These are phyloP conservation scores for Heliopora coerulea DNA, from an alignment of 92 coral and sea anemone species.

Conservation along the genomic window DNA sequence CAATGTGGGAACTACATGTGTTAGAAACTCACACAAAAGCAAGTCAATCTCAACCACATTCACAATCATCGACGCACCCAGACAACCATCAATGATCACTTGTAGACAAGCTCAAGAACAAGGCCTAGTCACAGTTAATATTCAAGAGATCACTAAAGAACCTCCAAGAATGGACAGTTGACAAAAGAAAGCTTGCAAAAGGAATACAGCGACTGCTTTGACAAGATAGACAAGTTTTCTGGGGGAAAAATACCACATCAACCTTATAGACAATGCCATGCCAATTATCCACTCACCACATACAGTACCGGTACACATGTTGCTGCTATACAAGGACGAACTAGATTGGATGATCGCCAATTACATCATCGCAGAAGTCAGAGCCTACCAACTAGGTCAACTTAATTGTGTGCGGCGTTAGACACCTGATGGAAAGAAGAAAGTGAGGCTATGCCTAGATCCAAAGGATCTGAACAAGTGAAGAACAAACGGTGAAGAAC, in stretches of 20 bases:
- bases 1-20: too few relatives aligned
- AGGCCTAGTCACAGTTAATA: slow-evolving; percentile 48
- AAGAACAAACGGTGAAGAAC: slow-evolving; percentile 56
- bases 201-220: slow-evolving; percentile 53
- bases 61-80: slow-evolving; percentile 59
- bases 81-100: slow-evolving; percentile 59
- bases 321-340: slow-evolving; percentile 53
- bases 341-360: slow-evolving; percentile 49
- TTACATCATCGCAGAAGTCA: slow-evolving; percentile 50
- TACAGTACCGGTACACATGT: slow-evolving; percentile 59
- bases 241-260: slow-evolving; percentile 48
- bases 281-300: slow-evolving; percentile 50
- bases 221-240: slow-evolving; percentile 55
- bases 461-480: slow-evolving; percentile 62
- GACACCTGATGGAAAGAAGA: slow-evolving; percentile 58
- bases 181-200: slow-evolving; percentile 39
- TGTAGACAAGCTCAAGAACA: slow-evolving; percentile 53
- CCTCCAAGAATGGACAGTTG: slow-evolving; percentile 20
- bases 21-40: slow-evolving; percentile 34
- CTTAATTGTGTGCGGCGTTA: too few relatives aligned
- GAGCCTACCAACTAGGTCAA: slow-evolving; percentile 64
- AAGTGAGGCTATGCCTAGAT: slow-evolving; percentile 59
- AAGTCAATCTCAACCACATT: slow-evolving; percentile 39
- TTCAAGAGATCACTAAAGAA: too few relatives aligned
- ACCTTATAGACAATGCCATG: slow-evolving; percentile 16